Evolutionary conservation across 2,113 vertebrate species (phyloP).

Genomic region (Loxodonta africana): DNA sequence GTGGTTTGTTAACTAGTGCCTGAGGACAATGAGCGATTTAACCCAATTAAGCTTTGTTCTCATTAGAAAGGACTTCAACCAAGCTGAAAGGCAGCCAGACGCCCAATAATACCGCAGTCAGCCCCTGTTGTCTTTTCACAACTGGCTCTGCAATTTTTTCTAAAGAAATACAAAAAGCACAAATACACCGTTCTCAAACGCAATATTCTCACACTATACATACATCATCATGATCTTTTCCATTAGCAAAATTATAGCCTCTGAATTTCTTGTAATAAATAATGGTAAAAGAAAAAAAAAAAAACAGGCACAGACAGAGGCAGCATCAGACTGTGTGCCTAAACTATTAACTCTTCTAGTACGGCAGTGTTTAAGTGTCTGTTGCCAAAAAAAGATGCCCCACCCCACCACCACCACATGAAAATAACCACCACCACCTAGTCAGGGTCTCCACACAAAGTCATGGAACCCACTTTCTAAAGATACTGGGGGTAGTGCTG

Average conservation of each 20-base stretch:
- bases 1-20: conserved; percentile 51
- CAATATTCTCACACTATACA: neutral
- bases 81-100: conserved; percentile 33
- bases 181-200: neutral
- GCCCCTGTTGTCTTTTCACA: neutral
- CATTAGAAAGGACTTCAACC: conserved; percentile 46
- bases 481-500: neutral
- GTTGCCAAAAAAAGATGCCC: neutral
- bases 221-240: neutral
- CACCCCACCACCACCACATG: neutral
- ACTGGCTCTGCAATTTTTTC: neutral
- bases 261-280: neutral
- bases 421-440: neutral
- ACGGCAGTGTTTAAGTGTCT: neutral
- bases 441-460: neutral
- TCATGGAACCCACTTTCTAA: neutral
- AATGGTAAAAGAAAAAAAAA: neutral
- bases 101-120: neutral
- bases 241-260: neutral
- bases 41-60: conserved; percentile 56
- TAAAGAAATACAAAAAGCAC: conserved; percentile 24
- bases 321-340: neutral
- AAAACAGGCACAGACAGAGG: conserved; percentile 7
- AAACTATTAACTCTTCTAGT: neutral
- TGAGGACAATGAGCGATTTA: neutral